phyloP scores from a whole-genome alignment of 1,140 invertebrate genomes.

The Leguminivora glycinivorella region DNA sequence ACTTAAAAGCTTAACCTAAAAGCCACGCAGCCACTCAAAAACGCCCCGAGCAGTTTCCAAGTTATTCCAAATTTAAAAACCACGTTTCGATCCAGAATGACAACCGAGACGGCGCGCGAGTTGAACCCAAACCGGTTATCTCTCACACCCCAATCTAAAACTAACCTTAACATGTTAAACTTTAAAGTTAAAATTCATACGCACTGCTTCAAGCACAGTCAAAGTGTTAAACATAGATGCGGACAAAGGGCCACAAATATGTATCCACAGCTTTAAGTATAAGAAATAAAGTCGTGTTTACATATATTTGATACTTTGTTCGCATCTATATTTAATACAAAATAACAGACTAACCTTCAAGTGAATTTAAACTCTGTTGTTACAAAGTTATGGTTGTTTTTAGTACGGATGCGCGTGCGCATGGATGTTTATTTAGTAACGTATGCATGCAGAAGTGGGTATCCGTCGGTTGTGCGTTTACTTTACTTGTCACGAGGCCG shows the following conservation, averaged over 20 bases:
- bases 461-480: constrained; percentile 15
- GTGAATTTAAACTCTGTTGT: not conserved
- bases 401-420: not conserved
- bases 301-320: too few species aligned
- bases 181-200: not conserved
- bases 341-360: not conserved
- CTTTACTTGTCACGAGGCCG: constrained; percentile 9
- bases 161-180: not conserved
- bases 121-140: not conserved
- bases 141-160: not conserved
- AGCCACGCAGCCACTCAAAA: not conserved
- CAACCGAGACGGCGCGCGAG: constrained; percentile 3
- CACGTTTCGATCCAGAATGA: constrained; percentile 13
- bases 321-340: too few species aligned
- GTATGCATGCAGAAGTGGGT: constrained; percentile 20
- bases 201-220: not conserved
- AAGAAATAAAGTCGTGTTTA: too few species aligned
- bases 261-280: too few species aligned
- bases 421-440: constrained; percentile 21
- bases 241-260: too few species aligned
- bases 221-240: too few species aligned
- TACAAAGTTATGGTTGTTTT: not conserved
- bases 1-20: not conserved
- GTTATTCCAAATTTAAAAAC: constrained; percentile 8
- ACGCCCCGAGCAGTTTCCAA: not conserved